Conservation (phyloP, 2,113 vertebrate species). For the Sakesphorus luctuosus region DNA sequence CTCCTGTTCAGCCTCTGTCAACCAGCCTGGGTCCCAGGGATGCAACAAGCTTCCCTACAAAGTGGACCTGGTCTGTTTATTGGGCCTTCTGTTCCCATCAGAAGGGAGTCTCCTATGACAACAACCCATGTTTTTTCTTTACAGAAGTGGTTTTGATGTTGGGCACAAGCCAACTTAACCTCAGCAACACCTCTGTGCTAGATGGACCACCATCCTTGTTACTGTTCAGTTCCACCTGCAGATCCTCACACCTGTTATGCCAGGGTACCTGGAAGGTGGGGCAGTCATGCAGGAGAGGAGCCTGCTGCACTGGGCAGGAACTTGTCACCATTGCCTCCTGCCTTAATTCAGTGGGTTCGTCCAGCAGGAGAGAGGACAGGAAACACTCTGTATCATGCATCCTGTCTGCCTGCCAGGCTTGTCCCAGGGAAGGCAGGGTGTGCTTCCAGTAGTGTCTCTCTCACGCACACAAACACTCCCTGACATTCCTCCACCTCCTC, state of each 20-base stretch:
- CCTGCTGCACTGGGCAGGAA: not conserved
- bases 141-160: not conserved
- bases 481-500: not conserved
- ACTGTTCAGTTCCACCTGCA: not conserved
- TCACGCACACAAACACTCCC: not conserved
- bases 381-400: not conserved
- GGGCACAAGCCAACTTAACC: not conserved
- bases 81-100: not conserved
- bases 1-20: not conserved
- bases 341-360: not conserved
- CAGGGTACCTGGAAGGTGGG: rapidly evolving
- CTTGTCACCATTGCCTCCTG: not conserved
- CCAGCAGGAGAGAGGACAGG: not conserved
- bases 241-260: not conserved
- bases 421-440: not conserved
- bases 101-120: not conserved
- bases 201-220: not conserved
- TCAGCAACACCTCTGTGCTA: not conserved
- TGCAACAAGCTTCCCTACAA: not conserved
- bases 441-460: not conserved
- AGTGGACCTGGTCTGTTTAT: not conserved
- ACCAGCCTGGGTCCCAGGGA: not conserved
- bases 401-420: not conserved
- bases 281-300: not conserved
- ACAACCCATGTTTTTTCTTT: not conserved